A percentile compares a stretch with the other conserved stretches of the same genome.
phyloP scores from a whole-genome alignment of 2,113 vertebrate species.

The Pogonocichla stellata region DNA sequence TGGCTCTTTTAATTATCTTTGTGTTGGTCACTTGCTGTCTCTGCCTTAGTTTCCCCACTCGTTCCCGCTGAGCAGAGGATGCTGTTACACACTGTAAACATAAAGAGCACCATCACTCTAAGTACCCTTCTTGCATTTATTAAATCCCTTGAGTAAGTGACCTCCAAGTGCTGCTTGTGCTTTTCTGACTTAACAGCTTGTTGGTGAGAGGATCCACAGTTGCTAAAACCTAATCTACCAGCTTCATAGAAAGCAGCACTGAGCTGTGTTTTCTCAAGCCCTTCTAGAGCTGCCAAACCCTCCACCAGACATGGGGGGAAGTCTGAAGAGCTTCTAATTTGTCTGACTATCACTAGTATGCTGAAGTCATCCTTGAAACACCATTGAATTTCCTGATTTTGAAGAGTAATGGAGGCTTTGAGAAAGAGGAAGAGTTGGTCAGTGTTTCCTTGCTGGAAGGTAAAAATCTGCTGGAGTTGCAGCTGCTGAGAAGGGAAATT shows the following conservation, averaged over 20 bases:
- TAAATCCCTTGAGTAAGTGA: not conserved
- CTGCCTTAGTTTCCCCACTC: not conserved
- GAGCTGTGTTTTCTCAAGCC: not conserved
- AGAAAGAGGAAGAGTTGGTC: not conserved
- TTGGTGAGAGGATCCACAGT: not conserved
- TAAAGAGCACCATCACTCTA: not conserved
- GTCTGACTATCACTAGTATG: not conserved
- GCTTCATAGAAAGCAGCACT: not conserved
- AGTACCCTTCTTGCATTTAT: not conserved
- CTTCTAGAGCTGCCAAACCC: not conserved
- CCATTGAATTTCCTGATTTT: not conserved
- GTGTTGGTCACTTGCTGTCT: not conserved
- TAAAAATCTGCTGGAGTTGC: not conserved
- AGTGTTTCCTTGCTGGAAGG: not conserved
- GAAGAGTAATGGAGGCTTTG: not conserved
- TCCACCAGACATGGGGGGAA: not conserved
- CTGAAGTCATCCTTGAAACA: not conserved
- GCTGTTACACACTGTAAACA: not conserved
- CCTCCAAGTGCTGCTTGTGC: not conserved
- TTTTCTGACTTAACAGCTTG: not conserved
- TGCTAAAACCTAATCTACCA: not conserved
- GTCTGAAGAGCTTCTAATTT: not conserved
- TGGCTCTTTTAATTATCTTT: not conserved
- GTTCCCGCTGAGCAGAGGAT: not conserved
- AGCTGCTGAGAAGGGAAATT: not conserved